phyloP scores from a whole-genome alignment of 2,888 invertebrate species.

The Lamellibrachia columna region DNA sequence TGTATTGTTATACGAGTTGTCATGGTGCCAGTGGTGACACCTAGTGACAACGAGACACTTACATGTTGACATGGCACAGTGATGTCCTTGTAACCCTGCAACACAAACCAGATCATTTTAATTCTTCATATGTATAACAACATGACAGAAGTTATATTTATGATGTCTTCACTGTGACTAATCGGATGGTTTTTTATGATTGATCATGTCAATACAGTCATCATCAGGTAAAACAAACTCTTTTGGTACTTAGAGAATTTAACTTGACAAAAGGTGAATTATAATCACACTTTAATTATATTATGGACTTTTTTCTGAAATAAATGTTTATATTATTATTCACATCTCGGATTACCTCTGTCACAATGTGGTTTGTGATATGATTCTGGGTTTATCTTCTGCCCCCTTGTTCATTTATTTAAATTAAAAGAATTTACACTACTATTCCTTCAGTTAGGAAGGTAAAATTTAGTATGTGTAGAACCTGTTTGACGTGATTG shows the following conservation, averaged over 20 bases:
- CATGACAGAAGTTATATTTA: neutral
- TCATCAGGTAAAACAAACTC: too few species aligned
- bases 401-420: too few species aligned
- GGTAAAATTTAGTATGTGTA: too few species aligned
- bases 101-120: neutral
- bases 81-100: constrained; percentile 34
- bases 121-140: neutral
- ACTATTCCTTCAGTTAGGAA: too few species aligned
- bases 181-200: neutral
- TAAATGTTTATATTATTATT: neutral
- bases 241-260: too few species aligned
- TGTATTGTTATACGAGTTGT: neutral
- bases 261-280: neutral
- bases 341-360: too few species aligned
- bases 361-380: too few species aligned
- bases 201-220: neutral
- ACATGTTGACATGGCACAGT: constrained; percentile 37
- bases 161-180: neutral
- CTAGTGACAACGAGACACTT: constrained; percentile 29
- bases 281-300: neutral
- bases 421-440: too few species aligned
- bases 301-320: neutral
- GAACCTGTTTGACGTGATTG: too few species aligned
- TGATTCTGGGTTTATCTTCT: too few species aligned
- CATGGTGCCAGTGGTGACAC: neutral